These are phyloP conservation scores for Sphaeramia orbicularis DNA, from an alignment of 2,797 vertebrate genomes.

Conservation along the genomic window DNA sequence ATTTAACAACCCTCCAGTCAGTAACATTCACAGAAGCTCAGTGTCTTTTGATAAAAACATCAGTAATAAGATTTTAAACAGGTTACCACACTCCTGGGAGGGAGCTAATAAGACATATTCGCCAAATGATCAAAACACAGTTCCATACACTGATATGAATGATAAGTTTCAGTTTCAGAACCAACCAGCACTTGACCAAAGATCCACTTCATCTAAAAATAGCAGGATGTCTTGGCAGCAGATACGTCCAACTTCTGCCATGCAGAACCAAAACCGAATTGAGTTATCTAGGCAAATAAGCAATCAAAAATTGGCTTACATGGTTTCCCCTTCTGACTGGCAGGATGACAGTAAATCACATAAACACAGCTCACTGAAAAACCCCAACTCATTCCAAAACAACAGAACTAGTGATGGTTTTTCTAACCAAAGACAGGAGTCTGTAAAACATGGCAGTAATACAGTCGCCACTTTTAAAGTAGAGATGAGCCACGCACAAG, in stretches of 20 bases:
- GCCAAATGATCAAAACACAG: constrained; percentile 84
- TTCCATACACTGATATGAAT: constrained; percentile 84
- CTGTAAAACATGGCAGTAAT: constrained; percentile 77
- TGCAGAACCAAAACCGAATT: constrained; percentile 84
- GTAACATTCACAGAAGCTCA: constrained; percentile 77
- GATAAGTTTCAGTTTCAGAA: constrained; percentile 89
- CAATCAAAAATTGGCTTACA: constrained; percentile 89
- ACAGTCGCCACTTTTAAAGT: constrained; percentile 82
- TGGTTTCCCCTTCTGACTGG: constrained; percentile 88
- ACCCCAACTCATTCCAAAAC: constrained; percentile 74
- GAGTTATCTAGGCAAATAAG: constrained; percentile 88
- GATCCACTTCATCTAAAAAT: constrained; percentile 85
- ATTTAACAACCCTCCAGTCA: constrained; percentile 81
- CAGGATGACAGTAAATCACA: constrained; percentile 86
- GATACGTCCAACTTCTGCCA: constrained; percentile 80
- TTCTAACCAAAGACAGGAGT: constrained; percentile 83
- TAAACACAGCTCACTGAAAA: constrained; percentile 80
- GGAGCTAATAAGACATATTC: constrained; percentile 86
- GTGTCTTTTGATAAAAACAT: constrained; percentile 88
- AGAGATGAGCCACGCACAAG: constrained; percentile 84
- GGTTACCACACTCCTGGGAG: constrained; percentile 91
- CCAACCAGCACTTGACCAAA: constrained; percentile 88
- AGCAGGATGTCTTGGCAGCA: constrained; percentile 91
- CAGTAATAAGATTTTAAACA: constrained; percentile 76
- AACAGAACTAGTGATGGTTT: constrained; percentile 84